Percentiles rank a stretch among this genome's conserved stretches.
phyloP scores from a whole-genome alignment of 2,113 vertebrate genomes.

The Danio rerio region GRCz12tu NC_133198.1:27097501-27098000 shows the following conservation, averaged over 20 bases:
- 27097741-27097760: constrained; percentile 35
- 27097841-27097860: constrained; percentile 73
- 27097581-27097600: too few relatives aligned
- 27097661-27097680: not conserved
- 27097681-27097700: not conserved
- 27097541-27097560: not conserved
- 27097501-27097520: not conserved
- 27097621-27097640: too few relatives aligned
- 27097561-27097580: too few relatives aligned
- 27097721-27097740: not conserved
- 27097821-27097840: constrained; percentile 63
- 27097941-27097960: constrained; percentile 50
- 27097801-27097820: constrained; percentile 49
- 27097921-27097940: constrained; percentile 60
- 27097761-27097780: constrained; percentile 54
- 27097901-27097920: constrained; percentile 57
- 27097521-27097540: not conserved
- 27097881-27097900: constrained; percentile 58
- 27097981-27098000: not conserved
- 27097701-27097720: not conserved
- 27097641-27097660: too few relatives aligned
- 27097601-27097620: too few relatives aligned
- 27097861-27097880: constrained; percentile 32
- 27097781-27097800: constrained; percentile 24
- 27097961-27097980: constrained; percentile 15